phyloP scores from a whole-genome alignment of 2,113 vertebrate genomes.

The Cromileptes altivelis region DNA sequence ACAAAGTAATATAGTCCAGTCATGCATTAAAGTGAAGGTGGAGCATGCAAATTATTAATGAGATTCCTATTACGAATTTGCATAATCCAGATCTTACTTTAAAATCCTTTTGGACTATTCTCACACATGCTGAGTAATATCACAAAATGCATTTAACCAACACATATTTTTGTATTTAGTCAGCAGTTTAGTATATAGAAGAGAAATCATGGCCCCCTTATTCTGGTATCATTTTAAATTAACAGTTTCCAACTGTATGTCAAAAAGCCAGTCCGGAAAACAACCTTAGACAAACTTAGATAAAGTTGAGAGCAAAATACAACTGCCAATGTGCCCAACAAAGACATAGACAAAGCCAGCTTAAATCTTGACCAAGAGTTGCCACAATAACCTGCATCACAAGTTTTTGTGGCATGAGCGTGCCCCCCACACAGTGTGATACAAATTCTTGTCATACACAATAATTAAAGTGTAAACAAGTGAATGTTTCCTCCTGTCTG shows the following conservation, averaged over 20 bases:
- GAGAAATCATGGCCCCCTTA: too few species aligned
- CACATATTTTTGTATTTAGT: background rate
- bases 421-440: background rate
- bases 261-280: background rate
- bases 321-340: background rate
- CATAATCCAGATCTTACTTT: background rate
- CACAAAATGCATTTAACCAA: background rate
- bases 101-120: background rate
- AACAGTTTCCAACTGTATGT: background rate
- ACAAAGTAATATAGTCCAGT: background rate
- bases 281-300: background rate
- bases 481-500: constrained; percentile 3
- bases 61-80: background rate
- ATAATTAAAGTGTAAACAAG: background rate
- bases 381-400: background rate
- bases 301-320: background rate
- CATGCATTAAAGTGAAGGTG: background rate
- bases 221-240: background rate
- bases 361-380: background rate
- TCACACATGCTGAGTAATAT: constrained; percentile 7
- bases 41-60: background rate
- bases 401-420: background rate
- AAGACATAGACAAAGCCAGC: background rate
- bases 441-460: background rate
- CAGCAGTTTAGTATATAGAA: background rate